Percentiles rank a stretch among this genome's conserved stretches.
These are phyloP conservation scores for Todus mexicanus DNA, from an alignment of 2,797 vertebrate species.

Conservation along the genomic window DNA sequence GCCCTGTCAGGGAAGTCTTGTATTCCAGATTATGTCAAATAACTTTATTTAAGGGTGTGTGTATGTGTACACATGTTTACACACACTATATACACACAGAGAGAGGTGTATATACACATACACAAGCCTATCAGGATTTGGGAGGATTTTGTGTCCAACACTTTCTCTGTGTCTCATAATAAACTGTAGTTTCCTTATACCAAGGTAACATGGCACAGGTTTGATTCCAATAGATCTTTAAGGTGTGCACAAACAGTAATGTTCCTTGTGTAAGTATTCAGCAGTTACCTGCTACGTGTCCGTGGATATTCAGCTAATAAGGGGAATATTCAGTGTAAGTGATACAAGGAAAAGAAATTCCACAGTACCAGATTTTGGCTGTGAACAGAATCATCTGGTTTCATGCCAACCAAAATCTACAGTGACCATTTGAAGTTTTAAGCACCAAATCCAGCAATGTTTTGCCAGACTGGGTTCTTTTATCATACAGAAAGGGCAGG, in stretches of 20 bases:
- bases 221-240: neutral
- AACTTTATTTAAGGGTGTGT: neutral
- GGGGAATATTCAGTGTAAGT: neutral
- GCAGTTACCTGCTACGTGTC: neutral
- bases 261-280: neutral
- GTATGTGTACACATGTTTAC: neutral
- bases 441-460: neutral
- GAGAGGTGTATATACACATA: neutral
- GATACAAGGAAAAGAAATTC: neutral
- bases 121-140: neutral
- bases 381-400: neutral
- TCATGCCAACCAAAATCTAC: neutral
- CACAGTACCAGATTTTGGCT: neutral
- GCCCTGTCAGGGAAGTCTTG: neutral
- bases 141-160: neutral
- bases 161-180: neutral
- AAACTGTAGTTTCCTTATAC: neutral
- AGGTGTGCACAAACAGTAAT: neutral
- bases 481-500: neutral
- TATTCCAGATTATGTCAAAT: neutral
- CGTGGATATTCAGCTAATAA: neutral
- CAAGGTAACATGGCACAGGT: neutral
- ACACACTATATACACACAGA: neutral
- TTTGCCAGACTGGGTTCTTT: neutral
- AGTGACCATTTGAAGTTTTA: neutral